Evolutionary conservation across 2,888 invertebrate genomes (phyloP), one percentile per base, ranked within the genome.

Genomic region (Drosophila suboccidentalis): DNA sequence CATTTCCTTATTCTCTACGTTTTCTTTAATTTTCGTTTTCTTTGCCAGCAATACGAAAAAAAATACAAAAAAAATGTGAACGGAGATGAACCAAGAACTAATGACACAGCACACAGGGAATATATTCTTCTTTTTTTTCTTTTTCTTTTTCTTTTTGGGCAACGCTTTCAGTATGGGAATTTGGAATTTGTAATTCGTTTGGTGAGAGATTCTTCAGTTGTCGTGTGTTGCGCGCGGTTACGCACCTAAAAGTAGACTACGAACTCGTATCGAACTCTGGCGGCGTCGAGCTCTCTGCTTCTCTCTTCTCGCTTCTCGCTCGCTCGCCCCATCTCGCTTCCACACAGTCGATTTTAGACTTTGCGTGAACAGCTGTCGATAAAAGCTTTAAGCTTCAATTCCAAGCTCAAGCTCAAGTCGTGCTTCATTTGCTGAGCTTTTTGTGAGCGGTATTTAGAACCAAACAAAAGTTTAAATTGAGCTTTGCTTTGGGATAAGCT

Each of bases 201-300:
- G 68, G 44, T 15, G 32, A 32, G 32, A 22, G 41, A 41, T 34
- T 50, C 13, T 60, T 22, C 57, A 55, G 58, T 13, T 49, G 49
- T 49, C 74, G 69, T 76, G 75, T 82, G 83, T 68, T 82, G 73
- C 82, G 85, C 85, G 87, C 89, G 79, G 88, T 87, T 87, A 90
- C 90, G 91, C 91, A 91, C 91, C 91, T 91, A 90, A 91, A 91
- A 88, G 90, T 90, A 90, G 91, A 91, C 91, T 91, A 91, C 91
- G 80, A 90, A 75, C 76, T 65, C 66, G 79, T 70, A 62, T 78
- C 76, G 78, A 79, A 71, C 78, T 81, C 69, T 64, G 71, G 69
- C 74, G 72, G 70, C 74, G 74, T 80, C 68, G 77, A 83, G 54
- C 68, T 49, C 62, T 19, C 59, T 53, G 46, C 60, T 29, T 15